A percentile compares a stretch with the other conserved stretches of the same genome.
Conservation (phyloP, 2,797 vertebrate species). For the Danio choprae region DNA sequence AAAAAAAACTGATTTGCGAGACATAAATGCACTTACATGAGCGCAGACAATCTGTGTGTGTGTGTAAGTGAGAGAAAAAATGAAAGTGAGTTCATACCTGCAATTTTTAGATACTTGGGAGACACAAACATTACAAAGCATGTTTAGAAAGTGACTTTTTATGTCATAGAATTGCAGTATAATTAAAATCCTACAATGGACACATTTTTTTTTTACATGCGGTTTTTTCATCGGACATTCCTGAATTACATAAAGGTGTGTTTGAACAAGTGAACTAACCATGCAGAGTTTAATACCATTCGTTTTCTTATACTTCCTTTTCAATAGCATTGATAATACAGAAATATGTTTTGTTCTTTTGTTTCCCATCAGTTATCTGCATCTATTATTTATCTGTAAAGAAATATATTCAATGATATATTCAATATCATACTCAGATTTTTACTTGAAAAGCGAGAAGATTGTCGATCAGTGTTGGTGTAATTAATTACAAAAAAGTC, state of each 20-base stretch:
- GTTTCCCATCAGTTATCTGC: neutral
- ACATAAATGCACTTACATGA: constrained; percentile 77
- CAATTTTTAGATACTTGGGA: neutral
- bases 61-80: constrained; percentile 4
- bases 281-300: neutral
- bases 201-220: neutral
- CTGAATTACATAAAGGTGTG: neutral
- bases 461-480: too few relatives aligned
- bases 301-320: neutral
- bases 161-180: neutral
- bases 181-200: neutral
- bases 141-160: neutral
- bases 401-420: too few relatives aligned
- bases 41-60: constrained; percentile 46
- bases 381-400: neutral
- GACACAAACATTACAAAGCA: neutral
- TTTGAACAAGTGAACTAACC: neutral
- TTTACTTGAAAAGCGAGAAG: neutral
- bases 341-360: too few relatives aligned
- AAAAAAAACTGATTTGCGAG: constrained; percentile 86
- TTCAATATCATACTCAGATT: neutral
- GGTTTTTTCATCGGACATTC: neutral
- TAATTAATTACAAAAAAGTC: too few relatives aligned
- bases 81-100: neutral
- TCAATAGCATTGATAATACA: neutral